phyloP scores from a whole-genome alignment of 1,140 invertebrate genomes.

The Zaprionus kolodkinae region DNA sequence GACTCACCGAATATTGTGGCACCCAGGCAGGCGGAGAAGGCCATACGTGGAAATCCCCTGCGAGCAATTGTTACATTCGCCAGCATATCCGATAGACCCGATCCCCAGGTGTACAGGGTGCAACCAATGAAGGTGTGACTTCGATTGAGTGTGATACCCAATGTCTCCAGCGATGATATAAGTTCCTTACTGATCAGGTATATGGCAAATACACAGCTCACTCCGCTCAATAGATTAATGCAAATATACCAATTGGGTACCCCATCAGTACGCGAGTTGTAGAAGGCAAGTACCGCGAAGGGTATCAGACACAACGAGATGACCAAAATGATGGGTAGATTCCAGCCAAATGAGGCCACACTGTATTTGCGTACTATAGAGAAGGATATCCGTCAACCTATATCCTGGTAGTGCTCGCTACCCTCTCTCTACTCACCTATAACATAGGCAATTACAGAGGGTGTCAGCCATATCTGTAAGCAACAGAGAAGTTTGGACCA shows the following conservation, averaged over 20 bases:
- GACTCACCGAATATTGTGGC: constrained; percentile 29
- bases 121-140: constrained; percentile 42
- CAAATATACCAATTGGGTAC: constrained; percentile 30
- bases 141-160: constrained; percentile 26
- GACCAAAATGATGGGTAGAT: neutral
- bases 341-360: neutral
- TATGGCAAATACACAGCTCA: neutral
- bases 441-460: neutral
- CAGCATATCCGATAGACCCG: constrained; percentile 13
- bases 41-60: constrained; percentile 41
- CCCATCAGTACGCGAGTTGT: constrained; percentile 14
- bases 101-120: constrained; percentile 44
- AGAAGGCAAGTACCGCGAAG: neutral
- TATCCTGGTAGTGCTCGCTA: no score
- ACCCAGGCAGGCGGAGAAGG: constrained; percentile 37
- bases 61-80: constrained; percentile 26
- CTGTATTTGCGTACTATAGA: neutral
- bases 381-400: neutral
- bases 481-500: constrained; percentile 37
- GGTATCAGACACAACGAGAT: neutral
- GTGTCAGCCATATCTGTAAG: constrained; percentile 23
- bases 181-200: constrained; percentile 19
- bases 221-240: neutral
- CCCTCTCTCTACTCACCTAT: neutral
- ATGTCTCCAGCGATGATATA: constrained; percentile 17